These are phyloP conservation scores for Diploptera punctata DNA, from an alignment of 2,888 invertebrate genomes.

Conservation along the genomic window DNA sequence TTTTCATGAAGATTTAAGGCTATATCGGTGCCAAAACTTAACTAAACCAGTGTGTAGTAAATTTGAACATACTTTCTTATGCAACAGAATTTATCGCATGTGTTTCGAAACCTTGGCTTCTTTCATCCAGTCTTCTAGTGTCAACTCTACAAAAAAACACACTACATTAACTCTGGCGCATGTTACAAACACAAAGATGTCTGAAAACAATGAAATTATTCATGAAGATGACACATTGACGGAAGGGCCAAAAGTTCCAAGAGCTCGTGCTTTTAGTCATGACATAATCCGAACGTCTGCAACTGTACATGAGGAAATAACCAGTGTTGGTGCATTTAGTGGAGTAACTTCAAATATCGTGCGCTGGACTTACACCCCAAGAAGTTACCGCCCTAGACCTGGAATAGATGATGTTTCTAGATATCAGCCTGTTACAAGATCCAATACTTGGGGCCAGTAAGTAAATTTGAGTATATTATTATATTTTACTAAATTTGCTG, in stretches of 20 bases:
- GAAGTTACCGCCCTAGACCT: background rate
- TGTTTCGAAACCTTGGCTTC: too few relatives aligned
- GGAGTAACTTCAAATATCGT: constrained; percentile 6
- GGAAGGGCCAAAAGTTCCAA: background rate
- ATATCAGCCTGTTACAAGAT: background rate
- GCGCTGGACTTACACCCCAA: constrained; percentile 6
- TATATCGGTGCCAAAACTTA: too few relatives aligned
- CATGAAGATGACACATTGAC: background rate
- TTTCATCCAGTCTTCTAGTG: too few relatives aligned
- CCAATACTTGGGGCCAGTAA: constrained; percentile 18
- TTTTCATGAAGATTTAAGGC: too few relatives aligned
- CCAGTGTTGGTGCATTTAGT: background rate
- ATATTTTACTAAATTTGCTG: too few relatives aligned
- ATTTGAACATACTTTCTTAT: too few relatives aligned
- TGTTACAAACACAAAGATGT: too few relatives aligned
- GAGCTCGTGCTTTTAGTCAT: background rate
- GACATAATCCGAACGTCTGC: background rate
- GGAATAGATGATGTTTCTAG: background rate
- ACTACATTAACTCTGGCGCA: too few relatives aligned
- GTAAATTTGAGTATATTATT: too few relatives aligned
- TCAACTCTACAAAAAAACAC: too few relatives aligned
- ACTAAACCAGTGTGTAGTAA: too few relatives aligned
- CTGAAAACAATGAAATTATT: background rate
- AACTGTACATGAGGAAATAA: background rate
- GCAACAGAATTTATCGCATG: too few relatives aligned